phyloP scores from a whole-genome alignment of 2,888 invertebrate genomes.

The Protodeltote pygarga region DNA sequence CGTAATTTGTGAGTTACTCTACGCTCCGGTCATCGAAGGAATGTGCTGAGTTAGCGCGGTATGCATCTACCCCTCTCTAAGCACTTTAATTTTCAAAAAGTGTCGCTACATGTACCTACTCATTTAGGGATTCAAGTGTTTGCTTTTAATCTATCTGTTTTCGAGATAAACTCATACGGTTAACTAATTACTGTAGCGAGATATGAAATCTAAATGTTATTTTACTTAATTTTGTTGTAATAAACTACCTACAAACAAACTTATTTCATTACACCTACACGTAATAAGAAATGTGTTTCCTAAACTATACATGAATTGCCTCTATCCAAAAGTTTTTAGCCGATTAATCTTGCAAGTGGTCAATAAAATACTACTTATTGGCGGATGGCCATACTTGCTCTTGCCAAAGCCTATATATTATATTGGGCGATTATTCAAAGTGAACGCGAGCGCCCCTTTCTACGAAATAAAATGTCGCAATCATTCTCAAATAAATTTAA shows the following conservation, averaged over 20 bases:
- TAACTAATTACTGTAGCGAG: too few species aligned
- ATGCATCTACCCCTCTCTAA: conserved; percentile 42
- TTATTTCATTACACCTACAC: background rate
- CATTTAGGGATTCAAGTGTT: conserved; percentile 14
- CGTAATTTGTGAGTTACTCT: conserved; percentile 69
- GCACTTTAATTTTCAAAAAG: conserved; percentile 38
- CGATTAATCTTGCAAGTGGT: conserved; percentile 38
- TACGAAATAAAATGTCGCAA: conserved; percentile 11
- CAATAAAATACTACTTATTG: conserved; percentile 47
- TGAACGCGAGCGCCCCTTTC: background rate
- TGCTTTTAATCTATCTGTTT: too few species aligned
- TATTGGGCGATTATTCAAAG: conserved; percentile 19
- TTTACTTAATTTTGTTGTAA: too few species aligned
- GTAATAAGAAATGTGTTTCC: conserved; percentile 2
- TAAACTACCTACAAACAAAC: too few species aligned
- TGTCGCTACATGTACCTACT: conserved; percentile 9
- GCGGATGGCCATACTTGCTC: conserved; percentile 40
- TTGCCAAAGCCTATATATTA: conserved; percentile 45
- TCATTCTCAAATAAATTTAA: conserved; percentile 11
- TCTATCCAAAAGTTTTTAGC: conserved; percentile 25
- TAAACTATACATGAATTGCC: conserved; percentile 12
- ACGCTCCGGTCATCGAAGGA: conserved; percentile 57
- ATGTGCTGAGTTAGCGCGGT: conserved; percentile 61
- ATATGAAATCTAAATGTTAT: too few species aligned
- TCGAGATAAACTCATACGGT: too few species aligned